Evolutionary conservation across 2,888 invertebrate species (phyloP).

Genomic region (Escarpia spicata): DNA sequence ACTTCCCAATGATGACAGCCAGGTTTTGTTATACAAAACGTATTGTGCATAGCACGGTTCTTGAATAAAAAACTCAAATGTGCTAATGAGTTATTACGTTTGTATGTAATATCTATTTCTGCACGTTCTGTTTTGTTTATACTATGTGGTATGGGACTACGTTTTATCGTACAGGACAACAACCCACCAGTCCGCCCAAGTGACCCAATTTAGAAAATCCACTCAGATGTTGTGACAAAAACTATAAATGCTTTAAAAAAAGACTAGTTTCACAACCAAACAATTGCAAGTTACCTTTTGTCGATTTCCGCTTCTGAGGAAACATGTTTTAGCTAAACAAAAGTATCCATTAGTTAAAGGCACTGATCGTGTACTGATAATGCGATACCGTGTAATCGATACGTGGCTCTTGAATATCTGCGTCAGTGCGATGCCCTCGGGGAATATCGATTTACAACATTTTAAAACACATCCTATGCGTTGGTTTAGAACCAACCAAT

Average conservation of each 20-base stretch:
- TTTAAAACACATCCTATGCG: neutral
- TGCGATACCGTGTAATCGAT: neutral
- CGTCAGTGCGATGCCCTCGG: neutral
- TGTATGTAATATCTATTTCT: neutral
- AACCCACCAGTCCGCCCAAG: neutral
- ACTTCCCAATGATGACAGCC: neutral
- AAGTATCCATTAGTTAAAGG: neutral
- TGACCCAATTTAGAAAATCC: neutral
- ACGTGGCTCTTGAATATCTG: neutral
- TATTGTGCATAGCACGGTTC: neutral
- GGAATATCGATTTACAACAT: neutral
- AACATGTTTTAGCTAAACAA: neutral
- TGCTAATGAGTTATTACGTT: neutral
- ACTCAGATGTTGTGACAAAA: neutral
- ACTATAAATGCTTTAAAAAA: neutral
- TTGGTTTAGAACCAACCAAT: neutral
- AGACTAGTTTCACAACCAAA: neutral
- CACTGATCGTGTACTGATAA: neutral
- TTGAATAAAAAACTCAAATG: neutral
- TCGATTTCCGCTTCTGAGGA: neutral
- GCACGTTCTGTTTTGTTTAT: neutral
- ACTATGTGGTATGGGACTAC: too few relatives aligned
- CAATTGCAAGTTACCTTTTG: neutral
- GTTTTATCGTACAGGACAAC: too few relatives aligned
- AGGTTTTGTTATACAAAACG: neutral